Evolutionary conservation across 2,888 invertebrate genomes (phyloP), one percentile per base, ranked within the genome.

Genomic region (Neelides folsomi): DNA sequence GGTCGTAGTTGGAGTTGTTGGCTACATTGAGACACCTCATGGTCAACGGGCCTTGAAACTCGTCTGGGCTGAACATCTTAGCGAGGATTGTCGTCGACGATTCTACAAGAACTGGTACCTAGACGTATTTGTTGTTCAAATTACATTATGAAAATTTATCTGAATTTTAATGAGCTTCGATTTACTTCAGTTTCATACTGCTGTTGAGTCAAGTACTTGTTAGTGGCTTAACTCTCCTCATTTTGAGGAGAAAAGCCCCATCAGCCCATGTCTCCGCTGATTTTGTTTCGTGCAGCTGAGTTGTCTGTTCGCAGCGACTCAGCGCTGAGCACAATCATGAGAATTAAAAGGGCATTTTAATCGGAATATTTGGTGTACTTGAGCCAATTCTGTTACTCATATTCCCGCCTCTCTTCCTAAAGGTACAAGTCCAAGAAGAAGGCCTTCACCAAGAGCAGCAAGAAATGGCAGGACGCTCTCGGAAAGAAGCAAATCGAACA

Each of bases 341-440:
- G 27, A 27, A 27, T 27, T 27, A 27, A 27, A 27, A 27, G 27
- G 27, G 27, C 27, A 27, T 5, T 27, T 27, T 5, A 27, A 27
- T 5, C 7, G 3, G 27, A 27, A 27, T 3, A 3, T 7, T 27
- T 27, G 27, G 27, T 27, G 27, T 27, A 27, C 27, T 27, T 27
- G 27, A 27, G 7, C 4, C 4, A 27, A 7, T 27, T 7, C 27
- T 27, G 3, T 27, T 27, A 39, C 38, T 48, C 20, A 8, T 40
- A n/a, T 38, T 12, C 2, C n/a, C n/a, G 16, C 36, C 13, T 49
- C 13, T 49, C 44, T 35, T 35, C 39, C 48, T 53, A 60, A 72
- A 98, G 98, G 98, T 95, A 93, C 78, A 89, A 92, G 76, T 90
- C 92, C 74, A 94, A 98, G 83, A 98, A 95, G 89, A 97, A 95